Evolutionary conservation across 2,113 vertebrate species (phyloP).

Genomic region (Plecotus auritus): DNA sequence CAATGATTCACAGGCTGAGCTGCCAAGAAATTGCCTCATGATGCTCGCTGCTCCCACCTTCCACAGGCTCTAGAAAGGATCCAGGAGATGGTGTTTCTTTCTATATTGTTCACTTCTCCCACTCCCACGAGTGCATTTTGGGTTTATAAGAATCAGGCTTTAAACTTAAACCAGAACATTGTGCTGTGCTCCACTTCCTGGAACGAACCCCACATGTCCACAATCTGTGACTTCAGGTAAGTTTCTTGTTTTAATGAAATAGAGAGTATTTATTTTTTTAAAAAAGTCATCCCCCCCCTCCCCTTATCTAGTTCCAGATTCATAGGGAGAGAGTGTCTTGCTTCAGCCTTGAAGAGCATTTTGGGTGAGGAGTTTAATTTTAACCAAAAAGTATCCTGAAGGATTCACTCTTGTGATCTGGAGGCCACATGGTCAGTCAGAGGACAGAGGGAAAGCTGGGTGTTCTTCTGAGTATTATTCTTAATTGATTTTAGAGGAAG

Average conservation of each 20-base stretch:
- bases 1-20: neutral
- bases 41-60: neutral
- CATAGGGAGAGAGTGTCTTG: neutral
- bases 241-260: constrained; percentile 1
- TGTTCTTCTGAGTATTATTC: neutral
- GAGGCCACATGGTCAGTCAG: neutral
- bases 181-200: neutral
- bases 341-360: neutral
- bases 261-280: neutral
- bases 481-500: neutral
- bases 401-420: neutral
- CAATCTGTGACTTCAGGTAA: neutral
- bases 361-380: neutral
- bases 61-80: neutral
- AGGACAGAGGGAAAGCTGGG: neutral
- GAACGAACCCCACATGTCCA: neutral
- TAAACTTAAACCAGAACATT: neutral
- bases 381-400: neutral
- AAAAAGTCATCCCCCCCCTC: neutral
- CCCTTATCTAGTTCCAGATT: neutral
- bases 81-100: neutral
- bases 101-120: neutral
- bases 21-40: neutral
- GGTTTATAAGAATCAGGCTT: neutral
- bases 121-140: neutral